phyloP scores from a whole-genome alignment of 2,888 invertebrate genomes.

The Cyclophora punctaria region DNA sequence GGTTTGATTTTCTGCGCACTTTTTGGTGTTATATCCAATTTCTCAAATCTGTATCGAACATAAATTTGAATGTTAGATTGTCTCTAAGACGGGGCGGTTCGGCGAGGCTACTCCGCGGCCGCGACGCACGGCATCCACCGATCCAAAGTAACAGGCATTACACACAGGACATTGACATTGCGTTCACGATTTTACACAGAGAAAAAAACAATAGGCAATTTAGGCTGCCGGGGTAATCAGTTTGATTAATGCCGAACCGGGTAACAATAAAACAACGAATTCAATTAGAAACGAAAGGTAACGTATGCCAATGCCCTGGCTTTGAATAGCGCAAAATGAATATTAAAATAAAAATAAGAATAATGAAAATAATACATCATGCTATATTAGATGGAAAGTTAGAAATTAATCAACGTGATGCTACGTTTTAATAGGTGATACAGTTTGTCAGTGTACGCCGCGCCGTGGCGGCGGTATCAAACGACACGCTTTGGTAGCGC shows the following conservation, averaged over 20 bases:
- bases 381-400: constrained; percentile 71
- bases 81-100: constrained; percentile 50
- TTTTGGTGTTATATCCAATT: constrained; percentile 99
- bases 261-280: constrained; percentile 70
- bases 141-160: constrained; percentile 59
- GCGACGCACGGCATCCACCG: constrained; percentile 35
- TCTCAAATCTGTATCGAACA: constrained; percentile 93
- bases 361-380: constrained; percentile 73
- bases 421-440: constrained; percentile 59
- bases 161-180: constrained; percentile 82
- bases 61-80: constrained; percentile 68
- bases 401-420: constrained; percentile 61
- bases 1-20: constrained; percentile 99
- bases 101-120: constrained; percentile 32
- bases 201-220: constrained; percentile 71
- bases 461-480: constrained; percentile 20
- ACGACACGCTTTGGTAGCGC: constrained; percentile 56
- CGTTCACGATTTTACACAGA: constrained; percentile 64
- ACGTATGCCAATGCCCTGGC: constrained; percentile 94
- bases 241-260: constrained; percentile 71
- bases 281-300: constrained; percentile 72
- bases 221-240: constrained; percentile 68
- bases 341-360: constrained; percentile 61
- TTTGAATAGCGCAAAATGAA: constrained; percentile 76
- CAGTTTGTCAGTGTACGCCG: constrained; percentile 25